Conservation (phyloP, 2,113 vertebrate species). For the Gambusia holbrooki region DNA sequence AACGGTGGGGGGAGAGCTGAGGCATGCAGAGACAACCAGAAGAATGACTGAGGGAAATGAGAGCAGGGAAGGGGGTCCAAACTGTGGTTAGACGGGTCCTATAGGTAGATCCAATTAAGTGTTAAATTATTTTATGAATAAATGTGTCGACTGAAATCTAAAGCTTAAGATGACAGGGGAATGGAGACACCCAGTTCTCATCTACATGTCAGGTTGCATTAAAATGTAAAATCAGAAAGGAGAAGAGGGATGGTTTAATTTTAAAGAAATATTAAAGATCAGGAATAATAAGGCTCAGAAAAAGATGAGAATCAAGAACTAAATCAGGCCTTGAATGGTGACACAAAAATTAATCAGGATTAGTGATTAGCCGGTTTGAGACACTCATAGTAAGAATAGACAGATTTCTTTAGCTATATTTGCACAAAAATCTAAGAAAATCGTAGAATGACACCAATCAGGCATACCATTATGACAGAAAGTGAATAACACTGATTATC, state of each 20-base stretch:
- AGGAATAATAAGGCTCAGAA: background rate
- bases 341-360: background rate
- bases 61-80: background rate
- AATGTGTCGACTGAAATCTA: conserved; percentile 44
- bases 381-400: too few relatives aligned
- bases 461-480: too few relatives aligned
- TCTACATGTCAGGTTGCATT: conserved; percentile 37
- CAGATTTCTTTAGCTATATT: too few relatives aligned
- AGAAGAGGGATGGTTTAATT: background rate
- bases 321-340: background rate
- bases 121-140: conserved; percentile 65
- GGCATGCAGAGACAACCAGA: background rate
- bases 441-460: too few relatives aligned
- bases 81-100: conserved; percentile 24
- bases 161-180: conserved; percentile 13
- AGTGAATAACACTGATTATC: too few relatives aligned
- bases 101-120: conserved; percentile 57
- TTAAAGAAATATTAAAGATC: background rate
- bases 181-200: conserved; percentile 36
- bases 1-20: background rate
- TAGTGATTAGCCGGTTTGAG: background rate
- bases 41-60: background rate
- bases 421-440: too few relatives aligned
- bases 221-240: conserved; percentile 9
- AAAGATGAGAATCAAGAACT: conserved; percentile 24